These are phyloP conservation scores for Bursaphelenchus mucronatus DNA, from an alignment of 1,140 invertebrate genomes.

Conservation along the genomic window DNA sequence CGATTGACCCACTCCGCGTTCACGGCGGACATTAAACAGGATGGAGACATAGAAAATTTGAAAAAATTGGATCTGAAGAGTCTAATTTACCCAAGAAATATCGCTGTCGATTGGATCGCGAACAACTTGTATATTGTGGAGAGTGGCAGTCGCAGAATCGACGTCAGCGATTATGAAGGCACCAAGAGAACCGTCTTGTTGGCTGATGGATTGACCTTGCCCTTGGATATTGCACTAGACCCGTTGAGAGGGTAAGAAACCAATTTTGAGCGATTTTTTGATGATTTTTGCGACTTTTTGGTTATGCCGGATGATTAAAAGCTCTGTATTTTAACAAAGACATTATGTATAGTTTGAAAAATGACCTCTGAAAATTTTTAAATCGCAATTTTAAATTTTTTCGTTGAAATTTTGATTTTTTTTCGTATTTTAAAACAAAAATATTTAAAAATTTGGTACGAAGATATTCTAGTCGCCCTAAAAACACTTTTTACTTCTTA, in stretches of 20 bases:
- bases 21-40: constrained; percentile 56
- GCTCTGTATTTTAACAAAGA: too few species aligned
- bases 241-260: constrained; percentile 73
- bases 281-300: background rate
- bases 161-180: constrained; percentile 82
- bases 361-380: too few species aligned
- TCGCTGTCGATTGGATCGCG: constrained; percentile 94
- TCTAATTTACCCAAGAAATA: constrained; percentile 76
- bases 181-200: constrained; percentile 80
- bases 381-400: too few species aligned
- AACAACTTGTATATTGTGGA: constrained; percentile 93
- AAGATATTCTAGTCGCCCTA: too few species aligned
- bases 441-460: too few species aligned
- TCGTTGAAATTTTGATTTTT: too few species aligned
- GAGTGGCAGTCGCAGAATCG: constrained; percentile 80
- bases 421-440: too few species aligned
- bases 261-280: constrained; percentile 13
- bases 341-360: too few species aligned
- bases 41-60: constrained; percentile 62
- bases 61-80: constrained; percentile 72
- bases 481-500: too few species aligned
- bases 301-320: background rate
- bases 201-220: constrained; percentile 82
- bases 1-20: constrained; percentile 52
- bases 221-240: constrained; percentile 83